Evolutionary conservation across 2,797 vertebrate genomes (phyloP).

Genomic region (Oreochromis grahami): DNA sequence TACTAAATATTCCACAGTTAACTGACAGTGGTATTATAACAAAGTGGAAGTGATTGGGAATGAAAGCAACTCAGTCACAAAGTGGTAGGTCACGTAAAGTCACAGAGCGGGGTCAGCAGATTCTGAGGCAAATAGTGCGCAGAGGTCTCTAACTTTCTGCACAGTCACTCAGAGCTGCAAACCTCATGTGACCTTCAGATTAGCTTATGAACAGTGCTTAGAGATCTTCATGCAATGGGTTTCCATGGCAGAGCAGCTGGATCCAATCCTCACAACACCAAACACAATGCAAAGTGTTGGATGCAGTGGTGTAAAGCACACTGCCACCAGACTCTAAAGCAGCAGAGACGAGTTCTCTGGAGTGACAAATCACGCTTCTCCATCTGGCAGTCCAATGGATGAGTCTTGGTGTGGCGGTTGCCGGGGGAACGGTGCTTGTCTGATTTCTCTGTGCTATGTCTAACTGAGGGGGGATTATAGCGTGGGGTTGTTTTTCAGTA

Average conservation of each 20-base stretch:
- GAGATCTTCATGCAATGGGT: background rate
- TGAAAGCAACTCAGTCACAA: fast-evolving
- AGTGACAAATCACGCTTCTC: background rate
- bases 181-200: background rate
- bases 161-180: background rate
- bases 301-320: background rate
- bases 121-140: background rate
- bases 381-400: background rate
- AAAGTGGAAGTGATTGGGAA: background rate
- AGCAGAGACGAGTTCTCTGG: background rate
- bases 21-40: background rate
- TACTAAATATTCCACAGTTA: background rate
- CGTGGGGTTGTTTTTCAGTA: background rate
- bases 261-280: fast-evolving
- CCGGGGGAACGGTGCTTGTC: background rate
- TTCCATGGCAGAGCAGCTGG: background rate
- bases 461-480: background rate
- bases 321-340: background rate
- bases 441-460: background rate
- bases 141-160: background rate
- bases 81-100: fast-evolving
- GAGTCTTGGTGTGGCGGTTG: background rate
- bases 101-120: background rate
- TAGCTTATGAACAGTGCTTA: background rate
- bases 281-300: background rate